Base-by-base conservation (phyloP, 2,113 vertebrate genomes). In the Nycticorax nycticorax region DNA sequence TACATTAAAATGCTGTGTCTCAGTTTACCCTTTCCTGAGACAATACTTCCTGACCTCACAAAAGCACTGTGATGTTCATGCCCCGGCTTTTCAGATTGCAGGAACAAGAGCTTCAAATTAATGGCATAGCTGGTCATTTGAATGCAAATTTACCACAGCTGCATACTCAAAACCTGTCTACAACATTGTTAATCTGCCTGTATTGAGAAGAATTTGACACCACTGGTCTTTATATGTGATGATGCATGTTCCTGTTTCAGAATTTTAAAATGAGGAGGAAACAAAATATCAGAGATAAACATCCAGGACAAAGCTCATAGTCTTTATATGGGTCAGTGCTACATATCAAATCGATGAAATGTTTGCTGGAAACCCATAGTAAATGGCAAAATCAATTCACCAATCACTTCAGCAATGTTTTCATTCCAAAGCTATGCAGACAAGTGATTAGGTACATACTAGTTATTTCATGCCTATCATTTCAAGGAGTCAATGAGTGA, bases 301-400 rank as follows among this genome's bases (percentile, higher is more conserved):
- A 98, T 90, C 92, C 83, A 96, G 81, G 87, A 93, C 50, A 91
- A 96, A 95, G 84, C 78, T 97, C 89, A 71, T 93, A 92, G 93
- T 85, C 68, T 84, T 68, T 96, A 95, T 94, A 96, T 91, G 94
- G 97, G 91, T 98, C 97, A 97, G 60, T 94, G 96, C 76, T 95
- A 93, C 89, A 95, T 96, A 97, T 87, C 87, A 96, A 97, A 98
- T 98, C 88, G 4, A 98, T 97, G 90, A 97, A 97, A 97, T 96
- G 96, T 94, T 97, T 98, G 79, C 95, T 97, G 93, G 93, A 98
- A 98, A 96, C 93, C 94, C 94, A 95, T 55, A 93, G 91, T 96
- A 98, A 98, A 97, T 97, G 94, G 60, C 69, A 98, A 98, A 98
- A 98, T 97, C 97, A 97, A 98, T 98, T 97, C 91, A 96, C 95